Base-by-base conservation (phyloP, 2,888 invertebrate genomes). In the Lycophotia porphyrea region DNA sequence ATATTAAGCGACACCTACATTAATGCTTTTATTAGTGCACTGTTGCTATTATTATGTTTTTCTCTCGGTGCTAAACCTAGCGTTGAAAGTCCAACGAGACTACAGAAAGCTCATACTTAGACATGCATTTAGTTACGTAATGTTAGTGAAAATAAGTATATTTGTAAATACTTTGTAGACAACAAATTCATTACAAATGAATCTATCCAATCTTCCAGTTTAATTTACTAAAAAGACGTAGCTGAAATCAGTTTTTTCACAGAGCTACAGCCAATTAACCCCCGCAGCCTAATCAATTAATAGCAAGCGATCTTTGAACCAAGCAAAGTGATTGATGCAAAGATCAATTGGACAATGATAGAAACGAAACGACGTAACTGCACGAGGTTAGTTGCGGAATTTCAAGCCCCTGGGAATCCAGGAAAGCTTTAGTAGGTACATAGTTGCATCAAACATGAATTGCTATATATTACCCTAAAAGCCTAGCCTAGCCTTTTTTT, bases 261-360 rank as follows among this genome's bases (percentile, higher is more conserved):
- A 31, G 3, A 69, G 24, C 21, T 49, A 60, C 58, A 13, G n/a
- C 34, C 64, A 65, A 36, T 60, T 61, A 47, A 80, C 75, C 75
- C 67, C 65, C 80, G 80, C 79, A 75, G 75, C 52, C n/a, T 65
- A 75, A 76, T 80, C 64, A 69, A 75, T 75, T 80, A 69, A 79
- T 75, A 66, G 34, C 65, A 61, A 66, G 52, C 47, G 66, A 80
- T 80, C 80, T 80, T 47, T 80, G 80, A 80, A 70, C 79, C 65
- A 52, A 52, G 34, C 11, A 36, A 18, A 39, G 21, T 24, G 58
- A 60, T 79, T 75, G 58, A 68, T 64, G 52, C 80, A 70, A 34
- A 80, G 79, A 75, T 80, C 80, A 80, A 80, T 69, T 80, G 80
- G 49, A 70, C 75, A 44, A 31, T 52, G n/a, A 11, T 24, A 39